Evolutionary conservation across 2,797 vertebrate genomes (phyloP), one percentile per base, ranked within the genome.

Genomic region (Miichthys miiuy): DNA sequence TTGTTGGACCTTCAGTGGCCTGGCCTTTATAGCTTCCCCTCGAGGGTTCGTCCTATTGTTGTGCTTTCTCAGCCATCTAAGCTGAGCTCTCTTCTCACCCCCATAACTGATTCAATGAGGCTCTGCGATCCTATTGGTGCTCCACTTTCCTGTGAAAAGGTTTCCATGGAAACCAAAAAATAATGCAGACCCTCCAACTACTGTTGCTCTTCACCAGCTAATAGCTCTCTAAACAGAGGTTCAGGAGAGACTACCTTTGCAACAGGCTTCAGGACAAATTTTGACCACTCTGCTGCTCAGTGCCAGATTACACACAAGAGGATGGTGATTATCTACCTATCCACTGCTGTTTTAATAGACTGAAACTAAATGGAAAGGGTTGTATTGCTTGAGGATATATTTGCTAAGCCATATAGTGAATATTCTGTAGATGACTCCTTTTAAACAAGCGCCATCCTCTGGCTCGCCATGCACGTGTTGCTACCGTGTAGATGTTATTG

Each of bases 121-220:
- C 84, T 75, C 87, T 52, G 75, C 80, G 47, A 89, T 94, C 88
- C 84, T 73, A 92, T 91, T 91, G 90, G 88, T 88, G 91, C 91
- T 90, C 91, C 86, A 89, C 82, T 93, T 94, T 94, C 87, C 87
- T 56, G 69, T 85, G 89, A 88, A 90, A 87, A 16, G 67, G 94
- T 94, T 93, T 88, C 93, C 91, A 94, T 94, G 92, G 94, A 91
- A 94, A 95, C 93, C 71, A 66, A 86, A 91, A 92, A 91, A 92
- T 93, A 93, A 93, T 91, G 87, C 87, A 88, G 86, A 87, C 92
- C 85, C 89, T 94, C 82, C n/a, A n/a, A 76, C 77, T 81, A 75
- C 84, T 81, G 91, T 87, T 89, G 87, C 89, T 92, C 87, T 90
- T 69, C 76, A 74, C 88, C 61, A 86, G 86, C 88, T 93, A 93